phyloP scores from a whole-genome alignment of 2,888 invertebrate genomes.

The Tolmerus cingulatus region DNA sequence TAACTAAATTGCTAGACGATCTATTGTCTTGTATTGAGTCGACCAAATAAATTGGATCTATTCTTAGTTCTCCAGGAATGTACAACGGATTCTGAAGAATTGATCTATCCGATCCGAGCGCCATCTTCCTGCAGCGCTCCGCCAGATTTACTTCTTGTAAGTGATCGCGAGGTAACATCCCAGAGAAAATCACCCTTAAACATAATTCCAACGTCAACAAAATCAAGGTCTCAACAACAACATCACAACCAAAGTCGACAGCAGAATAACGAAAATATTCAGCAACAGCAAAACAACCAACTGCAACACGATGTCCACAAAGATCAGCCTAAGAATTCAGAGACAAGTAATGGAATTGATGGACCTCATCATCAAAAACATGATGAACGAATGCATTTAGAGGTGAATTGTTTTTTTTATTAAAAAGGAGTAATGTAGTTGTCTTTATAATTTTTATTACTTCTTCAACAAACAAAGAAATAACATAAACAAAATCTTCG shows the following conservation, averaged over 20 bases:
- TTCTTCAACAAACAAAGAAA: too few relatives aligned
- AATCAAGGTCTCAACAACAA: constrained; percentile 46
- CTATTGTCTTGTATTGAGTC: neutral
- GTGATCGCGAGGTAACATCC: constrained; percentile 64
- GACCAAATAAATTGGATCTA: neutral
- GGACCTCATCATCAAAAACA: constrained; percentile 37
- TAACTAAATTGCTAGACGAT: neutral
- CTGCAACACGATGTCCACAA: constrained; percentile 52
- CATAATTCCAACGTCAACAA: constrained; percentile 57
- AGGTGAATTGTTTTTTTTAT: constrained; percentile 55
- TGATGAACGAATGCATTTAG: constrained; percentile 60
- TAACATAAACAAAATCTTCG: too few relatives aligned
- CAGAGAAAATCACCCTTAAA: constrained; percentile 56
- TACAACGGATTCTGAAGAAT: constrained; percentile 75
- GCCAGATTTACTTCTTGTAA: constrained; percentile 69
- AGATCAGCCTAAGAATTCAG: constrained; percentile 47
- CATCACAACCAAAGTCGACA: constrained; percentile 50
- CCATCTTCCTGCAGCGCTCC: constrained; percentile 72
- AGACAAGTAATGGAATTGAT: constrained; percentile 42
- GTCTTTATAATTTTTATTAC: too few relatives aligned
- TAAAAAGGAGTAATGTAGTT: neutral
- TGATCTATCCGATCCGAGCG: constrained; percentile 69
- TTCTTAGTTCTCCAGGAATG: constrained; percentile 69
- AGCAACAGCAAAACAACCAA: constrained; percentile 50
- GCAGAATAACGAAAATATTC: constrained; percentile 41